Base-by-base conservation (phyloP, 2,113 vertebrate species). In the Oxyura jamaicensis region DNA sequence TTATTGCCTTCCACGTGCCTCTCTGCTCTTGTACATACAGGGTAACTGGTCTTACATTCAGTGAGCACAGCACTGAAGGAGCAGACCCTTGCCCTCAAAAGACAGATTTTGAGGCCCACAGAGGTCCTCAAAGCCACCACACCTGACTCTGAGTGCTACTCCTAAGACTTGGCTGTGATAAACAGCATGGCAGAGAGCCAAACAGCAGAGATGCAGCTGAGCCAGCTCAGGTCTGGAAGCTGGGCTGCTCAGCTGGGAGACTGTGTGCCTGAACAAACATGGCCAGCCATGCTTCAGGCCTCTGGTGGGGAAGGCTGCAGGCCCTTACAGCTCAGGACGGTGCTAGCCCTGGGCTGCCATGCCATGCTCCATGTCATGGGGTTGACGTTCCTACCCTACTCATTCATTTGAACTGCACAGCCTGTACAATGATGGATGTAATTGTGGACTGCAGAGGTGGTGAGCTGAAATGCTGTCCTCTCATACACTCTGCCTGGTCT, bases 261-360 rank as follows among this genome's bases (percentile, higher is more conserved):
- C 4, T 72, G 39, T 75, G 28, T 36, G 69, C 41, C 28, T 58
- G 11, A 48, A 13, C 29, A 44, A n/a, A 48, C 0, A 0, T 0
- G 11, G 53, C 8, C 63, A 90, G 59, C 72, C 46, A 78, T 36
- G 69, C 66, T 67, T 35, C 58, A 86, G 67, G 10, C 39, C 28
- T 33, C 3, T 3, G 39, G 1, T 25, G 33, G 22, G 78, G 67
- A 52, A 35, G 25, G 4, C 25, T 62, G 39, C 35, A n/a, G 83
- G 26, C 5, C 20, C 28, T n/a, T 28, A 2, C 3, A 48, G 63
- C 72, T 83, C 13, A 23, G 26, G 31, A 52, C 44, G 33, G 17
- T n/a, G 31, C 59, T 33, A 52, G 3, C 15, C 63, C 15, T 36
- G 46, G 29, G 60, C 46, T 50, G 48, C 55, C 17, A 11, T 19